These are phyloP conservation scores for Imbricaverruca yamaguchii DNA, from an alignment of 2,888 invertebrate species.

Conservation along the genomic window DNA sequence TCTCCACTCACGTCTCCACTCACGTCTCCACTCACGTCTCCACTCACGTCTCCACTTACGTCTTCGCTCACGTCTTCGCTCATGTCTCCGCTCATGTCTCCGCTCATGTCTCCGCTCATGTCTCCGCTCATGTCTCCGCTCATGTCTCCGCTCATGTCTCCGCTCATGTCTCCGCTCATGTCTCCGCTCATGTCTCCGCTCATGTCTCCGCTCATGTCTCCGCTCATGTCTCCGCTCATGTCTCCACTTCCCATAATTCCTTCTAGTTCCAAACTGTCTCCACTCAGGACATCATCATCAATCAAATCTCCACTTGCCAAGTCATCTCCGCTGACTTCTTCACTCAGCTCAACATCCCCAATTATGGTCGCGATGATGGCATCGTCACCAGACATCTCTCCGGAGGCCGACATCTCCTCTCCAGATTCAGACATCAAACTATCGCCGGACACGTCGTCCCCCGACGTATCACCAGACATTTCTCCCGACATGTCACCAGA, in stretches of 20 bases:
- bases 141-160: too few relatives aligned
- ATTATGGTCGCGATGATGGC: background rate
- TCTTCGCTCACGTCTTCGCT: background rate
- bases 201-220: background rate
- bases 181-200: constrained; percentile 3
- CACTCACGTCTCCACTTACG: background rate
- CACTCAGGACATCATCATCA: too few relatives aligned
- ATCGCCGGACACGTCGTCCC: constrained; percentile 25
- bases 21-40: background rate
- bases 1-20: background rate
- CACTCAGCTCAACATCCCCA: constrained; percentile 13
- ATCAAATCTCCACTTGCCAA: background rate
- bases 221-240: too few relatives aligned
- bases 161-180: too few relatives aligned
- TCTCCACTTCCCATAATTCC: too few relatives aligned
- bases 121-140: too few relatives aligned
- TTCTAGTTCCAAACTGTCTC: too few relatives aligned
- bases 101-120: background rate
- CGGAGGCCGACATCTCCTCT: constrained; percentile 22
- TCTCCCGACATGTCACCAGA: constrained; percentile 22
- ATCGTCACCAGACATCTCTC: background rate
- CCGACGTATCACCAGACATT: constrained; percentile 21
- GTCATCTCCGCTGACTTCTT: background rate
- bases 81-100: background rate
- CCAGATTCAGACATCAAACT: constrained; percentile 18